phyloP scores from a whole-genome alignment of 2,797 vertebrate species.

The Botia kubotai region DNA sequence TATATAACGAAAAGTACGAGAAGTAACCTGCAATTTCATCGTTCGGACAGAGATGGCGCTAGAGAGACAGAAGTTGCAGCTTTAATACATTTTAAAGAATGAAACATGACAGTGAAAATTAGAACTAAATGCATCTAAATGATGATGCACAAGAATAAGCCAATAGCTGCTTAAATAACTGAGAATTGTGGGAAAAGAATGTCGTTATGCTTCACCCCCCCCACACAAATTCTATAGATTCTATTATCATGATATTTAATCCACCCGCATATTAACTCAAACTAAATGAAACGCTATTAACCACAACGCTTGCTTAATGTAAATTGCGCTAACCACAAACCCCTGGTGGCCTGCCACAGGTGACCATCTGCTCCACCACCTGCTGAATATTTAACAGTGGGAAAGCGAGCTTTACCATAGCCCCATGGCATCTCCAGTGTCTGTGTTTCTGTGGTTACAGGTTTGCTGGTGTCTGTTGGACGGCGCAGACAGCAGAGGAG shows the following conservation, averaged over 20 bases:
- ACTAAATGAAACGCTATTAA: constrained; percentile 26
- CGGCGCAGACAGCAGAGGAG: constrained; percentile 56
- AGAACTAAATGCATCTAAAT: constrained; percentile 7
- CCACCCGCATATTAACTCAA: background rate
- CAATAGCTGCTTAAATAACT: constrained; percentile 37
- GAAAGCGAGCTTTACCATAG: constrained; percentile 40
- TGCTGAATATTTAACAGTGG: constrained; percentile 64
- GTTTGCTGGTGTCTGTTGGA: constrained; percentile 43
- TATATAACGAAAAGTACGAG: too few relatives aligned
- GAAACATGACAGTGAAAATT: constrained; percentile 22
- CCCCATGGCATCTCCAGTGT: constrained; percentile 50
- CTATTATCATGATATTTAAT: constrained; percentile 16
- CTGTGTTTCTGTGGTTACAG: constrained; percentile 48
- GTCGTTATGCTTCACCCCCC: constrained; percentile 37
- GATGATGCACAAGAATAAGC: constrained; percentile 17
- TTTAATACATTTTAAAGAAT: constrained; percentile 4
- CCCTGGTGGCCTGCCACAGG: constrained; percentile 32
- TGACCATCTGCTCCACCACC: constrained; percentile 61
- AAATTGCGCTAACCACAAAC: constrained; percentile 26
- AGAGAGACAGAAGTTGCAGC: too few relatives aligned
- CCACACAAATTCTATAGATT: background rate
- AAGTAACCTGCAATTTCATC: too few relatives aligned
- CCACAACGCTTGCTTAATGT: constrained; percentile 9
- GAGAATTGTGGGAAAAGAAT: constrained; percentile 50
- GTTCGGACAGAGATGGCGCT: too few relatives aligned